These are phyloP conservation scores for Scortum barcoo DNA, from an alignment of 2,113 vertebrate species.

Conservation along the genomic window DNA sequence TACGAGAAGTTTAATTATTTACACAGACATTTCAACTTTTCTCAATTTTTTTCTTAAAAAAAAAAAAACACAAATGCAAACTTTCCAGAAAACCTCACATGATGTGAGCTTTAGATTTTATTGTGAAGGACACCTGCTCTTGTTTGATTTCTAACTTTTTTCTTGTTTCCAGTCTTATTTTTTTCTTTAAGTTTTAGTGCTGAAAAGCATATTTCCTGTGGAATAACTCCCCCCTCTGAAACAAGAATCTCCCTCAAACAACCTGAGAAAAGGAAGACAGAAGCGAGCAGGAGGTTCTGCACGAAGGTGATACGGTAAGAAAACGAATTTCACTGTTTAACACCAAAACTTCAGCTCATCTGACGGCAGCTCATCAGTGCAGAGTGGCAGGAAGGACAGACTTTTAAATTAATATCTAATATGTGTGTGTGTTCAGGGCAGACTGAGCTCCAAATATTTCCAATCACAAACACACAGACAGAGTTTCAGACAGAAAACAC, in stretches of 20 bases:
- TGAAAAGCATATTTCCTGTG: conserved; percentile 68
- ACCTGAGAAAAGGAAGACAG: conserved; percentile 57
- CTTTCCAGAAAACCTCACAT: background rate
- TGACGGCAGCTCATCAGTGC: background rate
- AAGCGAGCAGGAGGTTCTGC: conserved; percentile 27
- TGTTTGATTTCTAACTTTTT: background rate
- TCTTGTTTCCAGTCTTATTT: background rate
- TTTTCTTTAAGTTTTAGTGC: conserved; percentile 17
- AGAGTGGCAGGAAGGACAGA: background rate
- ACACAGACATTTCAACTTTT: background rate
- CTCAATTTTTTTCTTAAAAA: no score
- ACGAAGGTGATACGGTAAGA: conserved; percentile 53
- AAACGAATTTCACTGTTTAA: conserved; percentile 11
- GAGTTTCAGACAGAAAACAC: no score
- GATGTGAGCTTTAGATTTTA: background rate
- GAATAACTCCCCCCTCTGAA: conserved; percentile 59
- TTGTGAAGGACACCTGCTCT: background rate
- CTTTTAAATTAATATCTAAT: no score
- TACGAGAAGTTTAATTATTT: background rate
- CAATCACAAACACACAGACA: no score
- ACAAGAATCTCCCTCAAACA: conserved; percentile 43
- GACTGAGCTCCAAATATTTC: background rate
- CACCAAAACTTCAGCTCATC: background rate
- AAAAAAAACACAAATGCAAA: background rate
- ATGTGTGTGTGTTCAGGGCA: no score